phyloP scores from a whole-genome alignment of 92 coral and sea anemone species.

The Heteractis magnifica region DNA sequence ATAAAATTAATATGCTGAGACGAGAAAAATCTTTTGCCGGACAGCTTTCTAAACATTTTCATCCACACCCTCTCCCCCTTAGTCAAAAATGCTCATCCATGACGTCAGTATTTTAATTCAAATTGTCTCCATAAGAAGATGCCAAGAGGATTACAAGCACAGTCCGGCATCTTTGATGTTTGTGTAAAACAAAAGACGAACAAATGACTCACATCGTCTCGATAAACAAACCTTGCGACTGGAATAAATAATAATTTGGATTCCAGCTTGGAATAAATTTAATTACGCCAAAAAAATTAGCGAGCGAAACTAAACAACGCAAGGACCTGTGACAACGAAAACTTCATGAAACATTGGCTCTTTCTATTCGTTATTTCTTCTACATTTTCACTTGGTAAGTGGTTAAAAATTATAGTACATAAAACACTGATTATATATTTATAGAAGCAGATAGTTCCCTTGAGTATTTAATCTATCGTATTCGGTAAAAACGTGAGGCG shows the following conservation, averaged over 20 bases:
- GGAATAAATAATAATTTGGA: neutral
- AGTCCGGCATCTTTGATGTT: neutral
- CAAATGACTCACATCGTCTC: neutral
- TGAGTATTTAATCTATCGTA: neutral
- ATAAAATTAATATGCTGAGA: too few species aligned
- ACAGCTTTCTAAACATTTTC: neutral
- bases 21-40: too few species aligned
- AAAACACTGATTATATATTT: neutral
- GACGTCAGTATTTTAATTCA: constrained; percentile 1
- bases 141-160: neutral
- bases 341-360: constrained; percentile 8
- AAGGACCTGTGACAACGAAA: neutral
- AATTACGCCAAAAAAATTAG: neutral
- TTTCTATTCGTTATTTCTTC: neutral
- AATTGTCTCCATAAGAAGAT: neutral
- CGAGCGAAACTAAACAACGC: neutral
- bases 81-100: neutral
- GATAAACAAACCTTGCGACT: neutral
- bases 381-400: neutral
- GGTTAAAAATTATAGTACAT: neutral
- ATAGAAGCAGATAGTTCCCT: neutral
- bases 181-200: neutral
- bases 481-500: neutral
- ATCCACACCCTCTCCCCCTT: neutral
- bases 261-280: neutral